A percentile compares a stretch with the other conserved stretches of the same genome.
Evolutionary conservation across 2,113 vertebrate species (phyloP).

Genomic region (Malaclemys terrapin): DNA sequence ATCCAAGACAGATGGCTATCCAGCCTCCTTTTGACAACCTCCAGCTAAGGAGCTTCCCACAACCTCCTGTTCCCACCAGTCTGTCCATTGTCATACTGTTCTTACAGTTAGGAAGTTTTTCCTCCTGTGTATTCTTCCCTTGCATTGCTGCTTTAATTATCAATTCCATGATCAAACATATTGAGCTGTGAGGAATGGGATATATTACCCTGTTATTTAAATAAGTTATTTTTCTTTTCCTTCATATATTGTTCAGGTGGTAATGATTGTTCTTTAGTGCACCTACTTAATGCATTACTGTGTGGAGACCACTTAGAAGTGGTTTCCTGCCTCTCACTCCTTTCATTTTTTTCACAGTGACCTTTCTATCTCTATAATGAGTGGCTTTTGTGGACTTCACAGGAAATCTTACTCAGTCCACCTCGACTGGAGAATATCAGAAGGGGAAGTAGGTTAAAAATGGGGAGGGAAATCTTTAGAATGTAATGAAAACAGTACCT

Average conservation of each 20-base stretch:
- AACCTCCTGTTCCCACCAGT: too few species aligned
- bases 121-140: not conserved
- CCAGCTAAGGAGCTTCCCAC: too few species aligned
- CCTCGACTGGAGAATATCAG: not conserved
- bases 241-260: not conserved
- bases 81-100: too few species aligned
- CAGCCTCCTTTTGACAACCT: too few species aligned
- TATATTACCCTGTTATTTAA: not conserved
- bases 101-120: too few species aligned
- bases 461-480: not conserved
- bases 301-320: not conserved
- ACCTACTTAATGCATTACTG: not conserved
- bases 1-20: too few species aligned
- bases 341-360: not conserved
- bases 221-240: not conserved
- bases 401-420: not conserved
- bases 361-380: not conserved
- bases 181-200: not conserved
- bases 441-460: not conserved
- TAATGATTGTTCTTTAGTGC: not conserved
- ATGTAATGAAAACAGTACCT: not conserved
- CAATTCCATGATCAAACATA: not conserved
- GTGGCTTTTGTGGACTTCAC: not conserved
- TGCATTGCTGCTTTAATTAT: not conserved
- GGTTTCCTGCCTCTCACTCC: not conserved